Conservation (phyloP, 1,140 invertebrate genomes). For the Drosophila arizonae region DNA sequence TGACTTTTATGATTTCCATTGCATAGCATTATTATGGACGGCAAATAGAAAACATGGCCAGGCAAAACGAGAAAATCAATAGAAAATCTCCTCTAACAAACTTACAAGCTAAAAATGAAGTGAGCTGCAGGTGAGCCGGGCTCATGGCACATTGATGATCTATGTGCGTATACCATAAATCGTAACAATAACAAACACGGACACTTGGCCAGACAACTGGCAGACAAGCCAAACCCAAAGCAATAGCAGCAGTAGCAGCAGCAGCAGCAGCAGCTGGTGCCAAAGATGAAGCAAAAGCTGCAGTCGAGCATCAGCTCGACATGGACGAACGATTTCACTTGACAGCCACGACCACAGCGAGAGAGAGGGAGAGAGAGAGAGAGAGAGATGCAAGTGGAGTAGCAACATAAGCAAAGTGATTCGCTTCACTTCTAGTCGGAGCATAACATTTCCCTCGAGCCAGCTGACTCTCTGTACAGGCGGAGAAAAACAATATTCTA, state of each 20-base stretch:
- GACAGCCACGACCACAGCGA: conserved; percentile 43
- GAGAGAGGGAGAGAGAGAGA: not conserved
- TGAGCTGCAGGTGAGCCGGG: conserved; percentile 12
- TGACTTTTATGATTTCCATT: conserved; percentile 80
- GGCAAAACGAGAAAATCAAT: conserved; percentile 63
- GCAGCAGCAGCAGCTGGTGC: conserved; percentile 19
- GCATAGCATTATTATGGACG: conserved; percentile 72
- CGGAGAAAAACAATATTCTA: conserved; percentile 30
- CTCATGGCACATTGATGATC: conserved; percentile 37
- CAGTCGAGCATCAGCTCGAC: conserved; percentile 24
- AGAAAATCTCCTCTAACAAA: conserved; percentile 52
- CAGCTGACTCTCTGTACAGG: not conserved
- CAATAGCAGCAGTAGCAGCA: not conserved
- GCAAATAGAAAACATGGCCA: conserved; percentile 68
- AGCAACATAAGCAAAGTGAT: conserved; percentile 3
- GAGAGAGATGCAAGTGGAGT: not conserved
- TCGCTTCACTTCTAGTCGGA: conserved; percentile 5
- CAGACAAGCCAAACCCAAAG: conserved; percentile 44
- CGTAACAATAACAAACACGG: conserved; percentile 67
- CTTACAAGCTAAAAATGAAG: conserved; percentile 33
- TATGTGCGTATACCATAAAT: conserved; percentile 78
- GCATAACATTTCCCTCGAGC: conserved; percentile 10
- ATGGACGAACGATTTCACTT: conserved; percentile 74
- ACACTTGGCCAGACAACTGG: conserved; percentile 65
- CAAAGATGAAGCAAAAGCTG: conserved; percentile 23